Evolutionary conservation across 2,797 vertebrate species (phyloP).

Genomic region (Lophotriccus pileatus): DNA sequence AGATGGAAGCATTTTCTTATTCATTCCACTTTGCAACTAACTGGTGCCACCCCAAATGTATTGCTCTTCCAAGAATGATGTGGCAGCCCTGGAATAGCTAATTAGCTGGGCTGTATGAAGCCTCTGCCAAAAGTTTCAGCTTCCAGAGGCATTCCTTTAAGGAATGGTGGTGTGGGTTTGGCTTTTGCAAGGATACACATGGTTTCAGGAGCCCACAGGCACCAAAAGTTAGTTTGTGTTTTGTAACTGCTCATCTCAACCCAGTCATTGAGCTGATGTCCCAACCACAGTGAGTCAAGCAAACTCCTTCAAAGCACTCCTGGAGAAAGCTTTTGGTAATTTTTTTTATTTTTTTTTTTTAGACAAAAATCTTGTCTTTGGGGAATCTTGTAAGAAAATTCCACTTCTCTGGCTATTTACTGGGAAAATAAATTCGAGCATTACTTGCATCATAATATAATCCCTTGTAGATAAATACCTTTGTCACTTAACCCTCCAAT

Average conservation of each 20-base stretch:
- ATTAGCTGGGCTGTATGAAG: slow-evolving; percentile 51
- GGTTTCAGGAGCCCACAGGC: slow-evolving; percentile 63
- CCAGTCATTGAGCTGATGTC: slow-evolving; percentile 29
- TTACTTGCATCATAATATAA: neutral
- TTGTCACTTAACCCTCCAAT: neutral
- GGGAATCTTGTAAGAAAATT: slow-evolving; percentile 4
- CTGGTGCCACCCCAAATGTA: slow-evolving; percentile 43
- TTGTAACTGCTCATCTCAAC: slow-evolving; percentile 60
- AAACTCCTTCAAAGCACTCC: slow-evolving; percentile 47
- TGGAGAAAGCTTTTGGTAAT: slow-evolving; percentile 33
- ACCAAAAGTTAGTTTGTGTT: slow-evolving; percentile 56
- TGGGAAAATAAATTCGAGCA: neutral
- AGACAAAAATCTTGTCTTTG: neutral
- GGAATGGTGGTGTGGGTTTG: slow-evolving; percentile 58
- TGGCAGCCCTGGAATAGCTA: slow-evolving; percentile 56
- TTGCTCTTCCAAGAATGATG: slow-evolving; percentile 62
- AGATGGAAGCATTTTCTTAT: slow-evolving; percentile 55
- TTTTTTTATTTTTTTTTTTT: slow-evolving; percentile 2
- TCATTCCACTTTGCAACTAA: slow-evolving; percentile 55
- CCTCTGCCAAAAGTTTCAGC: slow-evolving; percentile 52
- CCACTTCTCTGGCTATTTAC: neutral
- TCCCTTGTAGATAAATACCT: neutral
- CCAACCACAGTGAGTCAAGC: slow-evolving; percentile 46
- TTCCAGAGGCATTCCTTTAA: slow-evolving; percentile 67
- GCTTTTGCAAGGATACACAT: slow-evolving; percentile 49